Evolutionary conservation across 2,888 invertebrate genomes (phyloP).

Genomic region (Callyntrura guangdongensis): DNA sequence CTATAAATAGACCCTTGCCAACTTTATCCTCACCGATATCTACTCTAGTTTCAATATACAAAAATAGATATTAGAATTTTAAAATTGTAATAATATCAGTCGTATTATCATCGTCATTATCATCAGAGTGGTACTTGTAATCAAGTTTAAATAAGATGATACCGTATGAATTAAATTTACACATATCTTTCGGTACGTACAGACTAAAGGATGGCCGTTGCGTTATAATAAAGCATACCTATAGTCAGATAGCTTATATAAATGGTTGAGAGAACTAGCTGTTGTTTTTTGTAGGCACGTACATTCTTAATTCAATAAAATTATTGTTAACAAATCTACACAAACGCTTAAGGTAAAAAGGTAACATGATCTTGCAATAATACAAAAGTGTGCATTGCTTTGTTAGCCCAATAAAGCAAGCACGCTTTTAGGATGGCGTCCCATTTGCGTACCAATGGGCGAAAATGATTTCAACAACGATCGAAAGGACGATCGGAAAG

Average conservation of each 20-base stretch:
- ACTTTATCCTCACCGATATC: background rate
- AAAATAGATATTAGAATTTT: constrained; percentile 19
- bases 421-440: constrained; percentile 61
- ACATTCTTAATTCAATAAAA: constrained; percentile 11
- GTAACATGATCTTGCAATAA: constrained; percentile 26
- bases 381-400: constrained; percentile 50
- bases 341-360: background rate
- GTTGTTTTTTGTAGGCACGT: constrained; percentile 10
- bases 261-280: constrained; percentile 40
- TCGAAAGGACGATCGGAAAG: constrained; percentile 63
- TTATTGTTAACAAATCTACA: constrained; percentile 46
- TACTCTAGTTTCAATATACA: constrained; percentile 17
- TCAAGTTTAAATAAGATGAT: constrained; percentile 74
- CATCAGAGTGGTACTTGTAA: constrained; percentile 60
- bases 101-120: constrained; percentile 65
- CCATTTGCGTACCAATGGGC: constrained; percentile 49
- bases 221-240: background rate
- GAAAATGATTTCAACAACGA: constrained; percentile 73
- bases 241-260: constrained; percentile 6
- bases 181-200: constrained; percentile 23
- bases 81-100: constrained; percentile 70
- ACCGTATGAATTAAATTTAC: constrained; percentile 7
- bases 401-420: constrained; percentile 55
- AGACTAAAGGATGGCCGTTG: constrained; percentile 73
- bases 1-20: constrained; percentile 7